Conservation (phyloP, 2,797 vertebrate genomes). For the Sebastes steindachneri region DNA sequence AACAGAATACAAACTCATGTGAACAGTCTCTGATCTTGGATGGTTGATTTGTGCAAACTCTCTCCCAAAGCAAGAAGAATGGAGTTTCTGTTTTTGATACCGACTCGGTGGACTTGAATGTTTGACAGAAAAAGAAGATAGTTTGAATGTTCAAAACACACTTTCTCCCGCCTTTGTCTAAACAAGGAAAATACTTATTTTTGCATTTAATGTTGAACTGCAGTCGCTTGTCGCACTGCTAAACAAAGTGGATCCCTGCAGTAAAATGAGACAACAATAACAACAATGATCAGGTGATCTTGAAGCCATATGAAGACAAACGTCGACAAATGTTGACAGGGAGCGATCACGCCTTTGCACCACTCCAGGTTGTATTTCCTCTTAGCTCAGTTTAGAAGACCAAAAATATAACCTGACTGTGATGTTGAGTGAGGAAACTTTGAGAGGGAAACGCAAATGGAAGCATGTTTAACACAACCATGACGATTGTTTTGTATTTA, state of each 20-base stretch:
- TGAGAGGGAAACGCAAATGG: not conserved
- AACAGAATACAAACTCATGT: constrained; percentile 40
- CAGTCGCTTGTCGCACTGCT: not conserved
- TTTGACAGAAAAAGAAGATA: constrained; percentile 48
- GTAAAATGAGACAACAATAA: not conserved
- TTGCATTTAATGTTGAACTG: constrained; percentile 24
- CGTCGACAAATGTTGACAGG: not conserved
- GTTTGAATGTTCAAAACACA: constrained; percentile 20
- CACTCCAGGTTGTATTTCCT: not conserved
- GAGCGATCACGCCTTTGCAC: not conserved
- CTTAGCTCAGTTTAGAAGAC: not conserved
- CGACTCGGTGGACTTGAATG: constrained; percentile 44
- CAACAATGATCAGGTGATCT: constrained; percentile 12
- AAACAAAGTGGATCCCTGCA: not conserved
- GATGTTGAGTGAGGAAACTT: not conserved
- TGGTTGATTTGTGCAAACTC: constrained; percentile 55
- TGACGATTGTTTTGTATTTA: not conserved
- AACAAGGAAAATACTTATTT: constrained; percentile 10
- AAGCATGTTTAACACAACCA: not conserved
- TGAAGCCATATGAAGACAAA: not conserved
- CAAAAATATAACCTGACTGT: not conserved
- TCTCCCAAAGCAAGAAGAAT: constrained; percentile 50
- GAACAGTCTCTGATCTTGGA: constrained; percentile 55
- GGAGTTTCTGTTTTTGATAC: constrained; percentile 35
- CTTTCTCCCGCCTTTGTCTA: constrained; percentile 15